Percentiles rank a stretch among this genome's conserved stretches.
These are phyloP conservation scores for Podarcis lilfordi DNA, from an alignment of 2,797 vertebrate genomes.

Conservation along the genomic window DNA sequence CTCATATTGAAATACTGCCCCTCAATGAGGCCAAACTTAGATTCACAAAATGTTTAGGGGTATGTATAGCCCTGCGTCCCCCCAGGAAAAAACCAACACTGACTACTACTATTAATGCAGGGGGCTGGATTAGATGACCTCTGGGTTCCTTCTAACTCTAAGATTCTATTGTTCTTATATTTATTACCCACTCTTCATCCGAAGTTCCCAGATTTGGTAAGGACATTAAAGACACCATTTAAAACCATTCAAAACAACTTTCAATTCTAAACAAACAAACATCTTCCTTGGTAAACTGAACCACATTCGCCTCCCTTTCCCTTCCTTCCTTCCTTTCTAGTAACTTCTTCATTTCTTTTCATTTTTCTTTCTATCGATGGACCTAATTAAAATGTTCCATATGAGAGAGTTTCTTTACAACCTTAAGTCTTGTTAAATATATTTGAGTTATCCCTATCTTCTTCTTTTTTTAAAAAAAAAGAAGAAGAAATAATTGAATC, in stretches of 20 bases:
- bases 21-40: too few species aligned
- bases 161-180: too few species aligned
- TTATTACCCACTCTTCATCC: too few species aligned
- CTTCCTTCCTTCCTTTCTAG: not conserved
- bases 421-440: constrained; percentile 56
- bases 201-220: too few species aligned
- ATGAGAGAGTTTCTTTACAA: constrained; percentile 50
- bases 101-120: too few species aligned
- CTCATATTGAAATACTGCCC: too few species aligned
- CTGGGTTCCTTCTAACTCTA: too few species aligned
- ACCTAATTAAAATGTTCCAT: constrained; percentile 72
- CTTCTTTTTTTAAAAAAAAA: too few species aligned
- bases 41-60: too few species aligned
- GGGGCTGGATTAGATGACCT: too few species aligned
- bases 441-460: constrained; percentile 31
- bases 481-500: not conserved
- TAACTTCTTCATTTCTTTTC: constrained; percentile 4
- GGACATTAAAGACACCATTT: not conserved
- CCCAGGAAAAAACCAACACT: too few species aligned
- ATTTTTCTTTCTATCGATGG: constrained; percentile 27
- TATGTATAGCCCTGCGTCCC: too few species aligned
- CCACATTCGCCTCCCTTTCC: not conserved
- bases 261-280: not conserved
- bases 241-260: not conserved
- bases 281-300: not conserved